Percentiles rank a stretch among this genome's conserved stretches.
phyloP scores from a whole-genome alignment of 2,888 invertebrate species.

The Folsomia candida region DNA sequence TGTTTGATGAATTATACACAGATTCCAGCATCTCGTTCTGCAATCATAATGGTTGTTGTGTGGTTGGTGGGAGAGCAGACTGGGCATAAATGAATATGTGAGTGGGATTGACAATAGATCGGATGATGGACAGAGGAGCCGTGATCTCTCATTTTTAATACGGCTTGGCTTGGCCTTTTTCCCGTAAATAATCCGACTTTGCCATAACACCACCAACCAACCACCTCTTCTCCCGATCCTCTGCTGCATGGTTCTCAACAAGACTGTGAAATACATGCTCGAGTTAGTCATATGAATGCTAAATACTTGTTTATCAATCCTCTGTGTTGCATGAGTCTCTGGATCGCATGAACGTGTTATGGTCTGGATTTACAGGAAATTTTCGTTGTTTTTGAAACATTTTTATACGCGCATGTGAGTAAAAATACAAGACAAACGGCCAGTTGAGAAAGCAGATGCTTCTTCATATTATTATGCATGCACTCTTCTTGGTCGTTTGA shows the following conservation, averaged over 20 bases:
- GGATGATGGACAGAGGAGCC: constrained; percentile 12
- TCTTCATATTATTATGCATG: neutral
- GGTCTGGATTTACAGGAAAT: neutral
- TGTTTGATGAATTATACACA: neutral
- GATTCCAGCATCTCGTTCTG: neutral
- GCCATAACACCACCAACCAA: neutral
- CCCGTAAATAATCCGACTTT: neutral
- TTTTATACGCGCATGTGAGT: neutral
- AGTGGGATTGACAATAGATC: constrained; percentile 7
- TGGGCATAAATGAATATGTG: neutral
- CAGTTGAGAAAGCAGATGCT: neutral
- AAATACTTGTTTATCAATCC: too few relatives aligned
- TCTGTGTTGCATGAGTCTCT: too few relatives aligned
- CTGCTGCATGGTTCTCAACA: too few relatives aligned
- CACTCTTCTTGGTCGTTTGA: too few relatives aligned
- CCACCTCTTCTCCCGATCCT: neutral
- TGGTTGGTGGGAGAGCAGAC: neutral
- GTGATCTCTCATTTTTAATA: constrained; percentile 13
- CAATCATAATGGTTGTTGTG: too few relatives aligned
- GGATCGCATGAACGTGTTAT: too few relatives aligned
- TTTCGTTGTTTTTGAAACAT: neutral
- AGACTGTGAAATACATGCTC: too few relatives aligned
- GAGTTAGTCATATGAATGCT: too few relatives aligned
- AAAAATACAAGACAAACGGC: neutral
- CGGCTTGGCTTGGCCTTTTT: neutral